Percentiles rank a stretch among this genome's conserved stretches.
Evolutionary conservation across 2,113 vertebrate genomes (phyloP).

Genomic region (Tichodroma muraria): DNA sequence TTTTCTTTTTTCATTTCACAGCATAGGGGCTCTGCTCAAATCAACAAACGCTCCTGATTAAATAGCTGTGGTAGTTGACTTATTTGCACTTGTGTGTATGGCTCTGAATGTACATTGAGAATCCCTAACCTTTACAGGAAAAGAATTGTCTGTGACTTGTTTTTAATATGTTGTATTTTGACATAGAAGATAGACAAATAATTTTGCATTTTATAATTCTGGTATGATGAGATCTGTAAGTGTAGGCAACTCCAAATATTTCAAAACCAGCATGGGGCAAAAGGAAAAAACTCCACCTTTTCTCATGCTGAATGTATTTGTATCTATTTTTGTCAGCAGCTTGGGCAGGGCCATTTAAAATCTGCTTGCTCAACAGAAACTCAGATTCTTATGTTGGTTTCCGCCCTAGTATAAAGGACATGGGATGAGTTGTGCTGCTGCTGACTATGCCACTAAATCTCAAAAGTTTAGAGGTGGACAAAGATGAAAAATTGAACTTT

Average conservation of each 20-base stretch:
- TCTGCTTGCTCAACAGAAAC: conserved; percentile 64
- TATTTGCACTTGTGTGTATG: conserved; percentile 71
- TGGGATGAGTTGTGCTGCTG: conserved; percentile 53
- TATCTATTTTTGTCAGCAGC: conserved; percentile 52
- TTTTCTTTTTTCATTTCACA: conserved; percentile 93
- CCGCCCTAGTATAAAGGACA: not conserved
- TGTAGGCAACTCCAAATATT: not conserved
- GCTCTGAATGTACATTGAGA: conserved; percentile 73
- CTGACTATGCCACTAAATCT: conserved; percentile 43
- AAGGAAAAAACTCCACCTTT: not conserved
- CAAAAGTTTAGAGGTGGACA: conserved; percentile 9
- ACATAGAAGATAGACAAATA: conserved; percentile 64
- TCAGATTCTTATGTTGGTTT: conserved; percentile 16
- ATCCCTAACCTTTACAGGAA: conserved; percentile 64
- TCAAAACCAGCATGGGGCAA: not conserved
- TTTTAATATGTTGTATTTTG: conserved; percentile 42
- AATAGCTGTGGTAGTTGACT: conserved; percentile 79
- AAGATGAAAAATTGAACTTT: conserved; percentile 29
- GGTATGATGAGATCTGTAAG: conserved; percentile 51
- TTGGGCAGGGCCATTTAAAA: conserved; percentile 56
- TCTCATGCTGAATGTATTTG: not conserved
- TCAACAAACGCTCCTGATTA: conserved; percentile 85
- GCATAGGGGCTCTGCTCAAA: conserved; percentile 83
- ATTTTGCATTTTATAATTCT: conserved; percentile 72
- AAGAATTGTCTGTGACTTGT: conserved; percentile 63